phyloP scores from a whole-genome alignment of 1,140 invertebrate species.

The Anthonomus grandis region DNA sequence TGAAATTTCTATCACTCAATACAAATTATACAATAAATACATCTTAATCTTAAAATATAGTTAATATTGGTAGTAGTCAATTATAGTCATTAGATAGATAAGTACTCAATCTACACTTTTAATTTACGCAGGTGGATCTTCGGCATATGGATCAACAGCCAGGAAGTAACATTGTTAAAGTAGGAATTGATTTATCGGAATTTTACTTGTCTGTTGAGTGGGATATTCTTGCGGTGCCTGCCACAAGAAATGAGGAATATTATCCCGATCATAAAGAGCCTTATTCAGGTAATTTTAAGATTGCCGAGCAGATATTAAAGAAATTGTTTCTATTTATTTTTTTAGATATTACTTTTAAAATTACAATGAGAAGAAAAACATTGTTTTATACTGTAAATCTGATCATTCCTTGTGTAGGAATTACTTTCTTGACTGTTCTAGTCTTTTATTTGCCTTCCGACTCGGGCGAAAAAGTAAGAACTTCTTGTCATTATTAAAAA shows the following conservation, averaged over 20 bases:
- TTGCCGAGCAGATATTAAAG: not conserved
- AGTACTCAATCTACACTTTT: slow-evolving; percentile 9
- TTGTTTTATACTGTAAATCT: slow-evolving; percentile 90
- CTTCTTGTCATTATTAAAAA: not conserved
- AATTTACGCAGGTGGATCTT: slow-evolving; percentile 69
- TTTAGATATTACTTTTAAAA: slow-evolving; percentile 91
- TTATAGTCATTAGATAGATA: no score
- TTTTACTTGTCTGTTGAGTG: slow-evolving; percentile 94
- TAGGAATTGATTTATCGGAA: slow-evolving; percentile 85
- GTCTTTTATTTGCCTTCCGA: slow-evolving; percentile 96
- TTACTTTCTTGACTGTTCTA: slow-evolving; percentile 90
- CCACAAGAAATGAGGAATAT: slow-evolving; percentile 85
- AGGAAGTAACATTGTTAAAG: slow-evolving; percentile 72
- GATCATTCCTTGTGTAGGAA: slow-evolving; percentile 86
- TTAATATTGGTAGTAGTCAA: no score
- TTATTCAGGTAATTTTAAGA: slow-evolving; percentile 72
- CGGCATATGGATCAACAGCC: slow-evolving; percentile 76
- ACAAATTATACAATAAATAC: no score
- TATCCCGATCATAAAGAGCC: slow-evolving; percentile 83
- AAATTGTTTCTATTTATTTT: slow-evolving; percentile 37
- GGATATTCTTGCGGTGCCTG: slow-evolving; percentile 89
- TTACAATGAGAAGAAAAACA: slow-evolving; percentile 90
- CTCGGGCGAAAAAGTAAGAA: slow-evolving; percentile 80
- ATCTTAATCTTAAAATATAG: no score
- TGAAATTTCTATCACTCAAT: no score